phyloP scores from a whole-genome alignment of 1,140 invertebrate species.

The Drosophila tropicalis region DNA sequence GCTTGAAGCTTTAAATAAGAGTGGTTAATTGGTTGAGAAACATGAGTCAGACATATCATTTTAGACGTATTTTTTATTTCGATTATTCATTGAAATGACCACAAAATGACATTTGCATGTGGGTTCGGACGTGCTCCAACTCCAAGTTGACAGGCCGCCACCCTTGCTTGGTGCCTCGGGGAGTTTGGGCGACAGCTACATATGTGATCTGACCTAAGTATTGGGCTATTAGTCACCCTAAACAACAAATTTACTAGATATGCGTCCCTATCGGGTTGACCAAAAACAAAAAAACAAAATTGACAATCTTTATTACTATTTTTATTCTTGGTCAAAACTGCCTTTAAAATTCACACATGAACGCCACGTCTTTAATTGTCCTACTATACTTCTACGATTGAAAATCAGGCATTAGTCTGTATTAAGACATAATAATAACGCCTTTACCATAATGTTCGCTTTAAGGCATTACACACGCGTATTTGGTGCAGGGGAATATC shows the following conservation, averaged over 20 bases:
- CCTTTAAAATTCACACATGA: no score
- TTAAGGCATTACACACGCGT: neutral
- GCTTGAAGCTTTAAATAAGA: neutral
- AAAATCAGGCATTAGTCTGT: no score
- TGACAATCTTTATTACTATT: slow-evolving; percentile 37
- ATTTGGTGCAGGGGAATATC: neutral
- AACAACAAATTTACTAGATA: slow-evolving; percentile 81
- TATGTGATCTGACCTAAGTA: neutral
- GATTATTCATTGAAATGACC: slow-evolving; percentile 82
- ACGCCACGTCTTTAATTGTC: no score
- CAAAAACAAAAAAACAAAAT: slow-evolving; percentile 54
- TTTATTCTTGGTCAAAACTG: no score
- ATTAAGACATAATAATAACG: no score
- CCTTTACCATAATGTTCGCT: neutral
- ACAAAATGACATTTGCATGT: slow-evolving; percentile 83
- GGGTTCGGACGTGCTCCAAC: slow-evolving; percentile 26
- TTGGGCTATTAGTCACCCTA: slow-evolving; percentile 29
- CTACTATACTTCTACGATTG: no score
- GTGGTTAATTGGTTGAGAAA: neutral
- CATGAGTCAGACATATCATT: neutral
- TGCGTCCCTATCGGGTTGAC: neutral
- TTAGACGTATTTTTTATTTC: slow-evolving; percentile 68
- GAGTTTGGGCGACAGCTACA: slow-evolving; percentile 37
- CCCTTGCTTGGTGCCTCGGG: slow-evolving; percentile 31
- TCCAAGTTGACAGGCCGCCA: neutral